phyloP scores from a whole-genome alignment of 2,113 vertebrate species.

The Solea solea region DNA sequence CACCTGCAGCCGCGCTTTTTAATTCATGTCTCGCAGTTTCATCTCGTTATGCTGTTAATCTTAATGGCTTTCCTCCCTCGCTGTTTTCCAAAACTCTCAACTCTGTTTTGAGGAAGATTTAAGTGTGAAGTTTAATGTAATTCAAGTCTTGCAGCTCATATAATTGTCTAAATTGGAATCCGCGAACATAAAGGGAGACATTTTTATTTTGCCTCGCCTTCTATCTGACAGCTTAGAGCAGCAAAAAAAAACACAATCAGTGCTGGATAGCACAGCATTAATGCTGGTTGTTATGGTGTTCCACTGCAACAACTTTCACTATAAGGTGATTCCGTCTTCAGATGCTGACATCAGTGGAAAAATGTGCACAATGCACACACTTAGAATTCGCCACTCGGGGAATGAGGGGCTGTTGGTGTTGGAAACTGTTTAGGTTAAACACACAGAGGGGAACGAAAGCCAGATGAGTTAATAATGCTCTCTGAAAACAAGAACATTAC shows the following conservation, averaged over 20 bases:
- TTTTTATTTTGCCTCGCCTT: constrained; percentile 38
- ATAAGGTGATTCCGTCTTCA: constrained; percentile 44
- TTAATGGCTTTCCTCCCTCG: constrained; percentile 37
- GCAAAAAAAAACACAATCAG: constrained; percentile 49
- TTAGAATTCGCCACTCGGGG: constrained; percentile 43
- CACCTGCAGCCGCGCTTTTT: constrained; percentile 30
- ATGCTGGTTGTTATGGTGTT: constrained; percentile 28
- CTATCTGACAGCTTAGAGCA: constrained; percentile 54
- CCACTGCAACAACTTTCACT: constrained; percentile 37
- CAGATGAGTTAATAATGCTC: constrained; percentile 58
- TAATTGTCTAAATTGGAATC: constrained; percentile 54
- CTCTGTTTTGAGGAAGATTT: constrained; percentile 46
- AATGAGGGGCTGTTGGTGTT: constrained; percentile 54
- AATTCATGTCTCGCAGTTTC: constrained; percentile 42
- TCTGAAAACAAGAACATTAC: constrained; percentile 16
- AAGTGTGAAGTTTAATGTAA: constrained; percentile 44
- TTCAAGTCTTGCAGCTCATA: constrained; percentile 37
- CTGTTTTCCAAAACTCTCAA: constrained; percentile 29
- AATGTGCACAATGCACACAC: constrained; percentile 40
- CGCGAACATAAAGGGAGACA: constrained; percentile 50
- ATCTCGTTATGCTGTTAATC: constrained; percentile 45
- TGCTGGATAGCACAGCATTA: constrained; percentile 38
- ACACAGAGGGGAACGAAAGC: constrained; percentile 34
- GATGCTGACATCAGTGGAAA: constrained; percentile 73
- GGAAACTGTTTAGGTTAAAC: constrained; percentile 59